A percentile compares a stretch with the other conserved stretches of the same genome.
Evolutionary conservation across 1,140 invertebrate genomes (phyloP).

Genomic region (Meteorus sp.): DNA sequence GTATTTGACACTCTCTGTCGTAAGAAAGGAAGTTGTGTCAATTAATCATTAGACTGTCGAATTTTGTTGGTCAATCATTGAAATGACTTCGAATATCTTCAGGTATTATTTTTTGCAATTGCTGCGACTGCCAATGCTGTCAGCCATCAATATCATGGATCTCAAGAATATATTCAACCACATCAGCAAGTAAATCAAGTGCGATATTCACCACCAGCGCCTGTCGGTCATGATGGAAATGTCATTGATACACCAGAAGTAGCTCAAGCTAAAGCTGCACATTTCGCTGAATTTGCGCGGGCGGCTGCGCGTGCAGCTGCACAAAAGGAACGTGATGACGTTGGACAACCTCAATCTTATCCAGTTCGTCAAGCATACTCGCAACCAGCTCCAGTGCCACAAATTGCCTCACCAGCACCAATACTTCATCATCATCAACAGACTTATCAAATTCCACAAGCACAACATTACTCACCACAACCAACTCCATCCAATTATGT

Average conservation of each 20-base stretch:
- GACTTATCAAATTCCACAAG: slow-evolving; percentile 8
- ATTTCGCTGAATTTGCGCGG: slow-evolving; percentile 58
- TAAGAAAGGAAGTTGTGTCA: slow-evolving; percentile 35
- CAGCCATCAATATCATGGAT: slow-evolving; percentile 40
- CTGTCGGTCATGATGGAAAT: slow-evolving; percentile 60
- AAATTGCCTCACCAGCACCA: slow-evolving; percentile 13
- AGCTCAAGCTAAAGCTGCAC: slow-evolving; percentile 56
- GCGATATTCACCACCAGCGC: slow-evolving; percentile 57
- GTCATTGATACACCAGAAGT: slow-evolving; percentile 61
- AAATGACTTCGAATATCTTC: slow-evolving; percentile 19
- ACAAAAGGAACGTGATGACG: slow-evolving; percentile 27
- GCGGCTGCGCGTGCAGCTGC: slow-evolving; percentile 49
- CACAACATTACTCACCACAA: slow-evolving; percentile 15
- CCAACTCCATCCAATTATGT: slow-evolving; percentile 3
- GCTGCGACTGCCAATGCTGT: slow-evolving; percentile 39
- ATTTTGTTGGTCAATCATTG: too few relatives aligned
- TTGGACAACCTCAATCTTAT: slow-evolving; percentile 14
- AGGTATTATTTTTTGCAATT: slow-evolving; percentile 44
- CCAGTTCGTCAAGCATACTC: slow-evolving; percentile 18
- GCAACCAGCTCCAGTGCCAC: slow-evolving; percentile 27
- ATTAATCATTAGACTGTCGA: too few relatives aligned
- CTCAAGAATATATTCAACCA: slow-evolving; percentile 40
- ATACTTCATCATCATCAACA: slow-evolving; percentile 19
- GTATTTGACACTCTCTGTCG: slow-evolving; percentile 38
- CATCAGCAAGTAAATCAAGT: slow-evolving; percentile 30